phyloP scores from a whole-genome alignment of 2,888 invertebrate species.

The Himalopsyche anomala region DNA sequence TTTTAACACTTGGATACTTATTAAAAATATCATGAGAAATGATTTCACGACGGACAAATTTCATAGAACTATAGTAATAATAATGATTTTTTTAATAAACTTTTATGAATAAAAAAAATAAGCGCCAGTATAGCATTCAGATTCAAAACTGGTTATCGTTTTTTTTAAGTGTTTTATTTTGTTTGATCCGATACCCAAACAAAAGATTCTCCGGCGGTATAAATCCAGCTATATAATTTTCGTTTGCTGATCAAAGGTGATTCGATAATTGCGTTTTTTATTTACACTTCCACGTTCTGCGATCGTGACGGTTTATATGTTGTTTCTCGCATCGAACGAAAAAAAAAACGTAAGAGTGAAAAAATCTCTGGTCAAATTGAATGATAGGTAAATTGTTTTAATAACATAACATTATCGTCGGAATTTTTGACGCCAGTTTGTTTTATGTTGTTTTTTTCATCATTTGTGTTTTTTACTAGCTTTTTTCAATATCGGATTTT shows the following conservation, averaged over 20 bases:
- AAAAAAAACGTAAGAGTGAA: conserved; percentile 11
- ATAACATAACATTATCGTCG: conserved; percentile 58
- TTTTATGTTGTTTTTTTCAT: conserved; percentile 7
- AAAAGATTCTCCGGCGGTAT: conserved; percentile 49
- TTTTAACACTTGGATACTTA: no score
- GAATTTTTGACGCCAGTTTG: conserved; percentile 49
- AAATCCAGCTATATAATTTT: conserved; percentile 53
- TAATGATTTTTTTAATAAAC: no score
- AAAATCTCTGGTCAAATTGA: conserved; percentile 57
- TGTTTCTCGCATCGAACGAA: conserved; percentile 44
- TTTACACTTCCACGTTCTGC: conserved; percentile 62
- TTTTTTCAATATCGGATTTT: neutral
- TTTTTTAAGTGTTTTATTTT: conserved; percentile 47
- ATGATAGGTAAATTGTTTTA: conserved; percentile 62
- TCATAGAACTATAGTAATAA: no score
- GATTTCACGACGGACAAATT: no score
- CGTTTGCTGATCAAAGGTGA: conserved; percentile 55
- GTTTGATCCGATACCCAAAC: conserved; percentile 48
- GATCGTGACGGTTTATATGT: conserved; percentile 61
- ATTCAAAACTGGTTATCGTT: conserved; percentile 42
- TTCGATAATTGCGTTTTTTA: conserved; percentile 62
- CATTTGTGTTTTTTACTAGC: neutral
- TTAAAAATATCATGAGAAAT: no score
- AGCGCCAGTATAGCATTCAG: conserved; percentile 38
- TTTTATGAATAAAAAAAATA: neutral